Percentiles rank a stretch among this genome's conserved stretches.
Evolutionary conservation across 2,888 invertebrate genomes (phyloP).

Genomic region (Athalia rosae): DNA sequence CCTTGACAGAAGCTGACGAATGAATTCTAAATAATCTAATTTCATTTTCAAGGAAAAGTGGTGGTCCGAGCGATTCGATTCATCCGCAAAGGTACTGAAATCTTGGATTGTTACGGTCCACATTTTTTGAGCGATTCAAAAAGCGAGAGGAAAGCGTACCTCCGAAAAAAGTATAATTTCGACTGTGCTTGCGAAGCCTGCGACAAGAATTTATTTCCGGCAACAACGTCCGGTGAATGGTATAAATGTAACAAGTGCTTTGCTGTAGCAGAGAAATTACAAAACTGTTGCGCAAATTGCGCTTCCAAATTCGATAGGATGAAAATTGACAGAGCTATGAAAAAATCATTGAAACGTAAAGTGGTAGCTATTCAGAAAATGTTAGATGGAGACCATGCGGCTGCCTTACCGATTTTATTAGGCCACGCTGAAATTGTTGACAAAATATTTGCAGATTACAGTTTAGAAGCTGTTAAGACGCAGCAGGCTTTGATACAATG

Average conservation of each 20-base stretch:
- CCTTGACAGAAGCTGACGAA: not conserved
- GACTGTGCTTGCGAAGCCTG: slow-evolving; percentile 72
- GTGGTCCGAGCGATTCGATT: slow-evolving; percentile 66
- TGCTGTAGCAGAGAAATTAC: slow-evolving; percentile 12
- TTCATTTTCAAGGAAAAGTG: slow-evolving; percentile 61
- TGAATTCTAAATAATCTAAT: not conserved
- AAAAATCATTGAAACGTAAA: slow-evolving; percentile 63
- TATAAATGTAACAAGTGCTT: slow-evolving; percentile 63
- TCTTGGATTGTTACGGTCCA: slow-evolving; percentile 74
- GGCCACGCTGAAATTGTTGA: slow-evolving; percentile 64
- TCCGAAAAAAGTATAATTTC: slow-evolving; percentile 73
- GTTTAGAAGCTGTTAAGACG: slow-evolving; percentile 67
- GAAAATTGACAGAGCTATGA: slow-evolving; percentile 58
- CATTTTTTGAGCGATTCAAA: slow-evolving; percentile 68
- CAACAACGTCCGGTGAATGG: slow-evolving; percentile 54
- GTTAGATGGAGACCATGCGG: slow-evolving; percentile 63
- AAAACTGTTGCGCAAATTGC: slow-evolving; percentile 56
- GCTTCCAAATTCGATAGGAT: slow-evolving; percentile 56
- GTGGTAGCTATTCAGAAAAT: slow-evolving; percentile 63
- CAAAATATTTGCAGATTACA: slow-evolving; percentile 63
- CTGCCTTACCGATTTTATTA: slow-evolving; percentile 64
- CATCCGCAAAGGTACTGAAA: slow-evolving; percentile 71
- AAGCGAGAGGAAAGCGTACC: slow-evolving; percentile 64
- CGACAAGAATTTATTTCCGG: slow-evolving; percentile 67
- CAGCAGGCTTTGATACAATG: slow-evolving; percentile 71